phyloP scores from a whole-genome alignment of 2,797 vertebrate species.

The Esox lucius region DNA sequence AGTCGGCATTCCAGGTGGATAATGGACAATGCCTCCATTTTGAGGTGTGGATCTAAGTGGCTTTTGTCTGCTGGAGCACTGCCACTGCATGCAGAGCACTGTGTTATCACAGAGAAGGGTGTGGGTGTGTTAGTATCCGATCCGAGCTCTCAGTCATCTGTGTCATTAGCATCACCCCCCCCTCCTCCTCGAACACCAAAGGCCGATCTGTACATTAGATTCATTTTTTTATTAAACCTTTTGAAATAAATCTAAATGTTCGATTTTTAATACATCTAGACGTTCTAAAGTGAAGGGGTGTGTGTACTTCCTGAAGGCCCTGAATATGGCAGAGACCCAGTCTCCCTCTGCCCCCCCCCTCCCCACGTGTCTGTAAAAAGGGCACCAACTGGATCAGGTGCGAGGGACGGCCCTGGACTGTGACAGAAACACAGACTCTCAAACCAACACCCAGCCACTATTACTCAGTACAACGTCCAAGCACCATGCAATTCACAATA shows the following conservation, averaged over 20 bases:
- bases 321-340: too few species aligned
- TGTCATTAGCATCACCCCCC: constrained; percentile 47
- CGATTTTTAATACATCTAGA: too few species aligned
- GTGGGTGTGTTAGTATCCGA: constrained; percentile 48
- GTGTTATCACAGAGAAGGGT: not conserved
- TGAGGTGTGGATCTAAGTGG: constrained; percentile 40
- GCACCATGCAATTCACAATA: not conserved
- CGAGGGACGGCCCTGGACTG: not conserved
- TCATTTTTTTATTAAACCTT: too few species aligned
- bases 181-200: too few species aligned
- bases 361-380: too few species aligned
- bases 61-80: constrained; percentile 58
- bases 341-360: too few species aligned
- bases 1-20: constrained; percentile 5
- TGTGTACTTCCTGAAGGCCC: too few species aligned
- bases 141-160: constrained; percentile 55
- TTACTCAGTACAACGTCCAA: not conserved
- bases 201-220: too few species aligned
- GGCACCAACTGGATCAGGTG: not conserved
- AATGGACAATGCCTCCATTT: constrained; percentile 50
- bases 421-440: not conserved
- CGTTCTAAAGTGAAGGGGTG: too few species aligned
- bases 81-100: constrained; percentile 39
- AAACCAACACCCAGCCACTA: not conserved
- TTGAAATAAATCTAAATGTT: too few species aligned